Percentiles rank a stretch among this genome's conserved stretches.
phyloP scores from a whole-genome alignment of 2,888 invertebrate species.

The Gerris lacustris region DNA sequence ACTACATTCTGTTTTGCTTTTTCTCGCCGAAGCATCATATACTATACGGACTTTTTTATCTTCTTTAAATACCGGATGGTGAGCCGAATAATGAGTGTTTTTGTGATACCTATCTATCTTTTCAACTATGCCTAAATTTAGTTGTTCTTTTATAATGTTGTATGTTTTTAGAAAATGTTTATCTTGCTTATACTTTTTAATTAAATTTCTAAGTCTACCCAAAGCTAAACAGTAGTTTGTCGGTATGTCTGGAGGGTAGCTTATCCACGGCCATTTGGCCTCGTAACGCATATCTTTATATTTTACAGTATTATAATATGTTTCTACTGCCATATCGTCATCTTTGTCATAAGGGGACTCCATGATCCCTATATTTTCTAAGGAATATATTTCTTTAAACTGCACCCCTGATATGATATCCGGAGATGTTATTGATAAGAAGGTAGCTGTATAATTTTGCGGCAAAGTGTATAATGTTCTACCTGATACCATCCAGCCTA shows the following conservation, averaged over 20 bases:
- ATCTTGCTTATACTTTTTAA: background rate
- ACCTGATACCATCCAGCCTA: background rate
- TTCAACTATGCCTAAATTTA: background rate
- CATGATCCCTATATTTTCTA: background rate
- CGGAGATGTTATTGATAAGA: background rate
- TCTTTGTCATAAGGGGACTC: background rate
- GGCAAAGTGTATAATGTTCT: background rate
- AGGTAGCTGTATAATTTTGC: too few species aligned
- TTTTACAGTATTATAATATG: background rate
- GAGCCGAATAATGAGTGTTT: background rate
- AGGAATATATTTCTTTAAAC: background rate
- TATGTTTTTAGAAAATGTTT: background rate
- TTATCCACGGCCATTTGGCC: background rate
- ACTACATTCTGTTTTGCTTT: background rate
- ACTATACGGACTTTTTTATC: background rate
- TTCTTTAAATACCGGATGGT: background rate
- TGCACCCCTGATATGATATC: background rate
- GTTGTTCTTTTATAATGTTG: background rate
- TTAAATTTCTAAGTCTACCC: background rate
- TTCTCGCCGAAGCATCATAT: background rate
- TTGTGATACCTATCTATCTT: background rate
- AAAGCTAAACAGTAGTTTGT: background rate
- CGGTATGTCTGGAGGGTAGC: background rate
- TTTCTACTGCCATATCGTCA: background rate
- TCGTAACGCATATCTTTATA: background rate